Conservation (phyloP, 2,888 invertebrate species). For the Hololepta plana region DNA sequence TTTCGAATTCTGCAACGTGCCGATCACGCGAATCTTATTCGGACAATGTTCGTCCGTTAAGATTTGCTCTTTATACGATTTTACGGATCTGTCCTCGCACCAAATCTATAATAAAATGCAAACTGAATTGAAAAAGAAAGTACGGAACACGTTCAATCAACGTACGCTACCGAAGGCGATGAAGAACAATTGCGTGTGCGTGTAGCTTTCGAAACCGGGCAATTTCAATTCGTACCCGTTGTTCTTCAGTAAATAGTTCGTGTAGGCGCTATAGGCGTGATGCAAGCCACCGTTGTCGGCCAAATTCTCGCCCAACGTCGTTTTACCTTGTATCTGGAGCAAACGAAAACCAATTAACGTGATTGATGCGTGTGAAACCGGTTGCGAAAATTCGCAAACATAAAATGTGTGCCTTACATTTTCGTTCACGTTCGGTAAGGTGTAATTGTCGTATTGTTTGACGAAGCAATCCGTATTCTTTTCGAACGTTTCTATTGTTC, state of each 20-base stretch:
- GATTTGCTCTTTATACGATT: conserved; percentile 42
- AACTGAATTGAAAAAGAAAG: neutral
- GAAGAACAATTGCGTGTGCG: conserved; percentile 61
- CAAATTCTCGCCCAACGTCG: conserved; percentile 65
- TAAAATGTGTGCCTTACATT: conserved; percentile 31
- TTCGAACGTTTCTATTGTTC: conserved; percentile 55
- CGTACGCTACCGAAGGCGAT: conserved; percentile 65
- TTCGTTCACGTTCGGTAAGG: conserved; percentile 40
- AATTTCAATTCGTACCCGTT: conserved; percentile 42
- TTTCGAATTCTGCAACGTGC: conserved; percentile 50
- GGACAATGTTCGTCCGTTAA: conserved; percentile 56
- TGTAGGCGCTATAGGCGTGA: conserved; percentile 52
- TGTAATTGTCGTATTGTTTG: conserved; percentile 59
- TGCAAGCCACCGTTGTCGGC: conserved; percentile 70
- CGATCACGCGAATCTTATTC: conserved; percentile 45
- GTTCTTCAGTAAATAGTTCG: conserved; percentile 34
- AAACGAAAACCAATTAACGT: conserved; percentile 1
- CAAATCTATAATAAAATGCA: conserved; percentile 41
- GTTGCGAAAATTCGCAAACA: neutral
- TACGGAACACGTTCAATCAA: conserved; percentile 9
- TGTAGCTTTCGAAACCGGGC: conserved; percentile 55
- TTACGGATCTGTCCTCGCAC: conserved; percentile 59
- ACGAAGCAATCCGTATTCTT: conserved; percentile 69
- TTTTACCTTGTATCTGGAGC: conserved; percentile 48
- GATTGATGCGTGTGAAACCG: neutral